Conservation (phyloP, 35 echinoderm and acorn worm species). For the Ophiothrix spiculata region DNA sequence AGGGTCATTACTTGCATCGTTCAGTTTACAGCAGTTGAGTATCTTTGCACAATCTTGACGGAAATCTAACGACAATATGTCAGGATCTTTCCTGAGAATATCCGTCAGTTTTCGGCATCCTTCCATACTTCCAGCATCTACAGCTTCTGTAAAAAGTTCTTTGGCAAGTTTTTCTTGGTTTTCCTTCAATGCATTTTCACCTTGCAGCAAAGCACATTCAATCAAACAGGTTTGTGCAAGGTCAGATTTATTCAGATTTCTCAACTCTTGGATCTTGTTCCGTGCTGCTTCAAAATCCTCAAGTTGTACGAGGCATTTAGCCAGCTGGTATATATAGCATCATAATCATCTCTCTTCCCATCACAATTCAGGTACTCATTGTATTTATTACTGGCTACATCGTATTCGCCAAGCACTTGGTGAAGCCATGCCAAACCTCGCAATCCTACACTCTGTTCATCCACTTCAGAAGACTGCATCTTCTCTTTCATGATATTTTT, state of each 20-base stretch:
- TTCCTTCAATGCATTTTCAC: not conserved
- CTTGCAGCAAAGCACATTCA: not conserved
- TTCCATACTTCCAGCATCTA: not conserved
- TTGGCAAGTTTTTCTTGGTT: not conserved
- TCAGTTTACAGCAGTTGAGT: not conserved
- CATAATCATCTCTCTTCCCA: not conserved
- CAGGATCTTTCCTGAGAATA: not conserved
- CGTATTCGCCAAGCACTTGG: not conserved
- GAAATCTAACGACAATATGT: not conserved
- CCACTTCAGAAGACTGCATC: not conserved
- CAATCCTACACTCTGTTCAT: not conserved
- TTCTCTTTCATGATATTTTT: not conserved
- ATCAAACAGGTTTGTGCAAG: not conserved
- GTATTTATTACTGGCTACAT: not conserved
- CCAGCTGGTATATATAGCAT: not conserved
- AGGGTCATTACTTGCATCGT: not conserved
- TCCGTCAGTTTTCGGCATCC: not conserved
- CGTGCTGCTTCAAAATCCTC: not conserved
- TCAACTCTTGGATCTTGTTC: not conserved
- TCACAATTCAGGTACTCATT: not conserved
- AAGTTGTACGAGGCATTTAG: not conserved
- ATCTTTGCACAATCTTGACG: not conserved
- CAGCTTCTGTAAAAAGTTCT: not conserved
- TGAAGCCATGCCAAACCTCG: not conserved
- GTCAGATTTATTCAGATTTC: not conserved